phyloP scores from a whole-genome alignment of 2,888 invertebrate genomes.

The Ophion ellenae region DNA sequence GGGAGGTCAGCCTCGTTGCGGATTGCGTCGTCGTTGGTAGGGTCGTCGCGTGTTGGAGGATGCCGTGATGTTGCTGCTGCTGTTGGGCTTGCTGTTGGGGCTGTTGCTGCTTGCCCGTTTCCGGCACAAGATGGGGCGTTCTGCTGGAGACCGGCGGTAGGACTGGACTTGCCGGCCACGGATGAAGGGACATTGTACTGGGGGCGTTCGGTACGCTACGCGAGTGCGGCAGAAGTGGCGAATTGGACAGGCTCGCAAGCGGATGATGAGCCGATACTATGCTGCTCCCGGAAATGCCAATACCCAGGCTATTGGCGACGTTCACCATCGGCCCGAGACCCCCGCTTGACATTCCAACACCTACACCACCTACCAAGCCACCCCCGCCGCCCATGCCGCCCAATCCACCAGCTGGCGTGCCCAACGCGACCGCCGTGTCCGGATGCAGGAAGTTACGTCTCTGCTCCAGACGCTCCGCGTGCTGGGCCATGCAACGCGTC shows the following conservation, averaged over 20 bases:
- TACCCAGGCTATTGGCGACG: constrained; percentile 72
- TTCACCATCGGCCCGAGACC: constrained; percentile 50
- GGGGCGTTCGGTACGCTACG: constrained; percentile 86
- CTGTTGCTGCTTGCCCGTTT: constrained; percentile 83
- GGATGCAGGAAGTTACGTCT: constrained; percentile 94
- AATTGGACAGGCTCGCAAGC: constrained; percentile 77
- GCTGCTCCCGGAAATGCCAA: constrained; percentile 75
- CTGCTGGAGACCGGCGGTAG: constrained; percentile 89
- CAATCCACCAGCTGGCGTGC: constrained; percentile 84
- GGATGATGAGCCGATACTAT: constrained; percentile 78
- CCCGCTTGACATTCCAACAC: constrained; percentile 63
- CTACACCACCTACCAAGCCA: constrained; percentile 65
- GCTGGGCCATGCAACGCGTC: constrained; percentile 90
- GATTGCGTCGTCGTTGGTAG: constrained; percentile 77
- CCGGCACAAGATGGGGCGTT: constrained; percentile 90
- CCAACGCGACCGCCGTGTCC: constrained; percentile 89
- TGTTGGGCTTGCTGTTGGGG: constrained; percentile 49
- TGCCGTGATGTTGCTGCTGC: constrained; percentile 58
- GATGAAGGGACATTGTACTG: constrained; percentile 87
- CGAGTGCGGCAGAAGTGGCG: constrained; percentile 82
- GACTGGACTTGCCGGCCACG: constrained; percentile 92
- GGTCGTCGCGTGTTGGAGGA: constrained; percentile 64
- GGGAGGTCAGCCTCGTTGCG: constrained; percentile 78
- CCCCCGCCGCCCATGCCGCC: constrained; percentile 82
- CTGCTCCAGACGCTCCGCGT: constrained; percentile 91